Conservation (phyloP, 2,797 vertebrate species). For the Carcharodon carcharias region DNA sequence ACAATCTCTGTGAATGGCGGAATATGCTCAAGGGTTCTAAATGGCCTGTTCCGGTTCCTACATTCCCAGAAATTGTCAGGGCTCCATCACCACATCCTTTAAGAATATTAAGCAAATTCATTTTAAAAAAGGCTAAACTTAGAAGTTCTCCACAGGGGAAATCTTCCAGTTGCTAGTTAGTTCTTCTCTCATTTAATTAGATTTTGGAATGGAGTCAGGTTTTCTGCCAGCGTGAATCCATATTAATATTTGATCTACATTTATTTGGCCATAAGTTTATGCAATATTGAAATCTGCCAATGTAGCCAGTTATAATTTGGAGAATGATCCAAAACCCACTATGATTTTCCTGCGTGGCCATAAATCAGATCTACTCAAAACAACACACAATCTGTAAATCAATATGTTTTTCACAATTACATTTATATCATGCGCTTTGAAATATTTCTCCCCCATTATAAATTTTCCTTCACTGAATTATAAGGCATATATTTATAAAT, state of each 20-base stretch:
- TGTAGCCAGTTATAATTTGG: background rate
- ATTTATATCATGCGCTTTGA: background rate
- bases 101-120: background rate
- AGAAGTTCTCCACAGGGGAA: background rate
- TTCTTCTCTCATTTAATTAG: background rate
- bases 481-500: background rate
- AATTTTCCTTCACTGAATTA: conserved; percentile 3
- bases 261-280: background rate
- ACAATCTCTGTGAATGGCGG: background rate
- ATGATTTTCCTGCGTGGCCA: background rate
- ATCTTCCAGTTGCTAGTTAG: background rate
- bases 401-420: background rate
- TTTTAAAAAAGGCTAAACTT: background rate
- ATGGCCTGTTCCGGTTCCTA: background rate
- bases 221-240: background rate
- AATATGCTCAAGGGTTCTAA: background rate
- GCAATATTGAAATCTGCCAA: background rate
- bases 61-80: background rate
- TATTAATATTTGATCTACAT: conserved; percentile 10
- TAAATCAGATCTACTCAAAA: background rate
- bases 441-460: background rate
- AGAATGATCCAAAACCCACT: background rate
- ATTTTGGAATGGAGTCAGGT: background rate
- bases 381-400: background rate
- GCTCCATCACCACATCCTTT: background rate